Conservation (phyloP, 2,888 invertebrate genomes). For the Dicycla oo region DNA sequence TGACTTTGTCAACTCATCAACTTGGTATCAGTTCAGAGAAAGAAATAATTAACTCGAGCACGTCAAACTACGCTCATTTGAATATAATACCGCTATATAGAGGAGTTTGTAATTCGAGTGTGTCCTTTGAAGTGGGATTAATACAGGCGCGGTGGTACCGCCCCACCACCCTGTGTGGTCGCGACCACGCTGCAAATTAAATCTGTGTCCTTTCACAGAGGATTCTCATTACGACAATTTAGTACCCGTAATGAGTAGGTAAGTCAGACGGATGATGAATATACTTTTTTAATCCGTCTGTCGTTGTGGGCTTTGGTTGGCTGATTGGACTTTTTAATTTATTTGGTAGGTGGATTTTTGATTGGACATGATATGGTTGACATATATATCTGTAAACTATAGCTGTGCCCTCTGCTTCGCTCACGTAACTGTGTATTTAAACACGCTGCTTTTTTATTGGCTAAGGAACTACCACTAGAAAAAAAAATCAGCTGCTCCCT, state of each 20-base stretch:
- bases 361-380: constrained; percentile 17
- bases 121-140: constrained; percentile 89
- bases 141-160: constrained; percentile 72
- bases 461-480: too few relatives aligned
- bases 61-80: constrained; percentile 73
- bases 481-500: too few relatives aligned
- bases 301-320: background rate
- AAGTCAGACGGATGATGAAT: constrained; percentile 61
- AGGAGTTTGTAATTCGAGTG: constrained; percentile 80
- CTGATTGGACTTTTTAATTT: constrained; percentile 51
- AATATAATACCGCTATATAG: constrained; percentile 70
- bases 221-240: constrained; percentile 83
- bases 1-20: too few relatives aligned
- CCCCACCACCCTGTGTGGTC: constrained; percentile 69
- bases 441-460: too few relatives aligned
- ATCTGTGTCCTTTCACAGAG: constrained; percentile 80
- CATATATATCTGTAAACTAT: background rate
- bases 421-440: background rate
- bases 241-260: constrained; percentile 75
- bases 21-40: constrained; percentile 11
- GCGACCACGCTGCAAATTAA: constrained; percentile 83
- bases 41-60: constrained; percentile 74
- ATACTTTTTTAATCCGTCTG: constrained; percentile 47
- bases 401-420: background rate
- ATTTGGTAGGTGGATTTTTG: constrained; percentile 11